Conservation (phyloP, 2,888 invertebrate genomes). For the Keiferia lycopersicella region DNA sequence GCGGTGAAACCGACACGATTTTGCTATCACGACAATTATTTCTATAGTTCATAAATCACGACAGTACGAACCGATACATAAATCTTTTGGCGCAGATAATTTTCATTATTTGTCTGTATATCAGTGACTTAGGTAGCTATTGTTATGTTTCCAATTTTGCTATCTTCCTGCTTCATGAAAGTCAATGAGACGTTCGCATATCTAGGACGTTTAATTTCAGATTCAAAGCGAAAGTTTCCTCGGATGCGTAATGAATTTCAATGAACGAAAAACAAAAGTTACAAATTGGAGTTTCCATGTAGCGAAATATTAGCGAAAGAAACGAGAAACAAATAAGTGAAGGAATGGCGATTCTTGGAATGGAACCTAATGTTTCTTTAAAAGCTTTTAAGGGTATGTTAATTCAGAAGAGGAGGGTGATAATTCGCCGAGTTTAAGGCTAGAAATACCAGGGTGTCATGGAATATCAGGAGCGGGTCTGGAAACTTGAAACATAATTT, state of each 20-base stretch:
- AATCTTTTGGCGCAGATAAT: neutral
- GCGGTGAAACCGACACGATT: too few species aligned
- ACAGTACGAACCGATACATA: neutral
- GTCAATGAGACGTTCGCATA: conserved; percentile 24
- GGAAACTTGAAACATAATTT: conserved; percentile 60
- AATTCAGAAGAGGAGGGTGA: conserved; percentile 58
- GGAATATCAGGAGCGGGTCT: conserved; percentile 52
- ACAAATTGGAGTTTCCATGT: conserved; percentile 36
- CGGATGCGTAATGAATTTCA: conserved; percentile 37
- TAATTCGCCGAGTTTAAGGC: conserved; percentile 57
- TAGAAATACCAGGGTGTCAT: conserved; percentile 52
- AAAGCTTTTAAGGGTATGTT: conserved; percentile 63
- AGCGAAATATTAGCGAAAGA: conserved; percentile 32
- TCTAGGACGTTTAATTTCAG: conserved; percentile 32
- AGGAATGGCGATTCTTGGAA: conserved; percentile 48
- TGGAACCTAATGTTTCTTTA: conserved; percentile 54
- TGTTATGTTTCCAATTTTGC: neutral
- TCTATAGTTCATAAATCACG: neutral
- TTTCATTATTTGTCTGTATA: conserved; percentile 3
- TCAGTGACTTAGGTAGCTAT: neutral
- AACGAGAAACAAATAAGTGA: conserved; percentile 40
- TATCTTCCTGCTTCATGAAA: conserved; percentile 20
- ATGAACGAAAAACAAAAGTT: conserved; percentile 39
- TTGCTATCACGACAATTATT: neutral
- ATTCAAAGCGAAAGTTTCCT: conserved; percentile 33